These are phyloP conservation scores for Pygoscelis adeliae DNA, from an alignment of 2,113 vertebrate species.

Conservation along the genomic window DNA sequence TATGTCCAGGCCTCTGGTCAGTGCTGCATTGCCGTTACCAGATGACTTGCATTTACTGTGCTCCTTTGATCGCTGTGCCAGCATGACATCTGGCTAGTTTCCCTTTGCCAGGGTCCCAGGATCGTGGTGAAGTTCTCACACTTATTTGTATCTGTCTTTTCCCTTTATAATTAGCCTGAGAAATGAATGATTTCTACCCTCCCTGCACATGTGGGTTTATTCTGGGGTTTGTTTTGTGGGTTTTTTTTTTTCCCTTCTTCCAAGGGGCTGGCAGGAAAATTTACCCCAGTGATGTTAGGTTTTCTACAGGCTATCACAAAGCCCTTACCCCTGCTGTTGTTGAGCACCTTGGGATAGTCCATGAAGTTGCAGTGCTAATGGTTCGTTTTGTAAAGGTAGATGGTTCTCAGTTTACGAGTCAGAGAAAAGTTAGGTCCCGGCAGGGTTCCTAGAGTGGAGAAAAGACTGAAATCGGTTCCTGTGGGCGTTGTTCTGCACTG, in stretches of 20 bases:
- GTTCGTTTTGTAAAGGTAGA: not conserved
- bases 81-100: not conserved
- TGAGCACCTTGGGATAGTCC: not conserved
- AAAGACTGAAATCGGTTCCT: not conserved
- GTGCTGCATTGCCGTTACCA: not conserved
- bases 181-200: not conserved
- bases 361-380: not conserved
- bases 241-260: not conserved
- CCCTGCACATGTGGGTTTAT: not conserved
- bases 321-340: not conserved
- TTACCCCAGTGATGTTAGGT: not conserved
- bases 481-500: not conserved
- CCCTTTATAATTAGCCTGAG: not conserved
- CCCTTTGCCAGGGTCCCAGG: not conserved
- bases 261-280: not conserved
- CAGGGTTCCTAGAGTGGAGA: not conserved
- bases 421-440: not conserved
- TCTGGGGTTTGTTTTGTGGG: not conserved
- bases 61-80: constrained; percentile 34
- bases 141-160: not conserved
- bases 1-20: not conserved
- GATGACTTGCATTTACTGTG: not conserved
- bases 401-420: not conserved
- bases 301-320: not conserved
- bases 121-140: not conserved